Conservation (phyloP, 2,113 vertebrate genomes). For the Chloropsis hardwickii region DNA sequence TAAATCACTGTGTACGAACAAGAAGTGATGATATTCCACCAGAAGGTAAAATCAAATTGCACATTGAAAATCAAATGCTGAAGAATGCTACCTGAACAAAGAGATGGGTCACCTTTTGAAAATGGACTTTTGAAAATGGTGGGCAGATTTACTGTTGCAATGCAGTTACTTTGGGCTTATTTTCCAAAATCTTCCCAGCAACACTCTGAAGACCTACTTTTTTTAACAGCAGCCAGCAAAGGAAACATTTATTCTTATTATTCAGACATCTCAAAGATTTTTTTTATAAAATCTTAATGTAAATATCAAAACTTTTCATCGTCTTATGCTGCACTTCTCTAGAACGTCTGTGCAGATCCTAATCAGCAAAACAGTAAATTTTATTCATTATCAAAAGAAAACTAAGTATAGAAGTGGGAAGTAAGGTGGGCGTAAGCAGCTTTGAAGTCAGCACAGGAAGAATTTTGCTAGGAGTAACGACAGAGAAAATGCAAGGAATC, state of each 20-base stretch:
- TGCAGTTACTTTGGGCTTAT: background rate
- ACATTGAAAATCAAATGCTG: background rate
- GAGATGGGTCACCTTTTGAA: background rate
- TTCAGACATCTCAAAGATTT: conserved; percentile 30
- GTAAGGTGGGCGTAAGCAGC: conserved; percentile 29
- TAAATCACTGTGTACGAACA: background rate
- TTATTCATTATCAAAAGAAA: conserved; percentile 50
- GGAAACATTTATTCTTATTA: conserved; percentile 11
- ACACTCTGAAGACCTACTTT: conserved; percentile 27
- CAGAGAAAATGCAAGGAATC: conserved; percentile 2
- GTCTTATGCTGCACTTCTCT: conserved; percentile 3
- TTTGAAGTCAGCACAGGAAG: conserved; percentile 43
- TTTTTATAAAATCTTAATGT: conserved; percentile 38
- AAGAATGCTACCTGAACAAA: background rate
- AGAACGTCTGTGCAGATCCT: background rate
- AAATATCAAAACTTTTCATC: conserved; percentile 46
- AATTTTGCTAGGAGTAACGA: conserved; percentile 9
- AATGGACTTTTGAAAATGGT: background rate
- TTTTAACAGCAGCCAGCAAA: background rate
- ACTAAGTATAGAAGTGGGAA: conserved; percentile 44
- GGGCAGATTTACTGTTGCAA: background rate
- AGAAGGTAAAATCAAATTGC: background rate
- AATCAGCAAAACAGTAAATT: conserved; percentile 36
- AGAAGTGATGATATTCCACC: background rate
- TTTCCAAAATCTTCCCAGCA: conserved; percentile 28